Base-by-base conservation (phyloP, 1,140 invertebrate genomes). In the Andricus grossulariae region DNA sequence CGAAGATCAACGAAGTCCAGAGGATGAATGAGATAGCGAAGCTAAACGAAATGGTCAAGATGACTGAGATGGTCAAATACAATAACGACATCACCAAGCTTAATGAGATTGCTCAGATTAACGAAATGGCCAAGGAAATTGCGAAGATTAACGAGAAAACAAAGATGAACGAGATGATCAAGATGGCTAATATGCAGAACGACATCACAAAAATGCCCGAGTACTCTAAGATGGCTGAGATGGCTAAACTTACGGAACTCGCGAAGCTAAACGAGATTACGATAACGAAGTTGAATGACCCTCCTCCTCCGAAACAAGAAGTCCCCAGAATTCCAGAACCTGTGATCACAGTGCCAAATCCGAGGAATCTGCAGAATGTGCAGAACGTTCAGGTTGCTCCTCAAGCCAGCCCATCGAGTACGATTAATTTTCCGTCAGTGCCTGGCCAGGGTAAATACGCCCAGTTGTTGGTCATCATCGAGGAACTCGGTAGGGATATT, bases 401-500 rank as follows among this genome's bases (percentile, higher is more conserved):
- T 71, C 90, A 90, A 79, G 80, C 90, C 10, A 92, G 88, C 75
- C 90, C 90, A 57, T 88, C 90, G 21, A 87, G 85, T 80, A 84
- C 89, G 15, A 90, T 91, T 52, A 91, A 91, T 70, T 92, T 91
- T 76, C 88, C 89, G 16, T 84, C 86, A 21, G 89, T 91, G 55
- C 89, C 91, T 73, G 91, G 91, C 32, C 90, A 92, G 74, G 90
- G 90, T 57, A 97, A 97, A 88, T 97, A 97, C 88, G 93, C 93
- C 75, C 95, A 96, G 80, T 86, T 97, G 71, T 85, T 97, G 77
- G 93, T 94, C 16, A 94, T 97, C n/a, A 96, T 97, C 76, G 96
- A 97, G 85, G 96, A 97, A 90, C 94, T 97, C 88, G 95, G 95
- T 50, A 94, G 95, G 85, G 96, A 97, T 83, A 95, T 97, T 84